These are phyloP conservation scores for Magallana ariakensis DNA, from an alignment of 1,140 invertebrate species.

Conservation along the genomic window DNA sequence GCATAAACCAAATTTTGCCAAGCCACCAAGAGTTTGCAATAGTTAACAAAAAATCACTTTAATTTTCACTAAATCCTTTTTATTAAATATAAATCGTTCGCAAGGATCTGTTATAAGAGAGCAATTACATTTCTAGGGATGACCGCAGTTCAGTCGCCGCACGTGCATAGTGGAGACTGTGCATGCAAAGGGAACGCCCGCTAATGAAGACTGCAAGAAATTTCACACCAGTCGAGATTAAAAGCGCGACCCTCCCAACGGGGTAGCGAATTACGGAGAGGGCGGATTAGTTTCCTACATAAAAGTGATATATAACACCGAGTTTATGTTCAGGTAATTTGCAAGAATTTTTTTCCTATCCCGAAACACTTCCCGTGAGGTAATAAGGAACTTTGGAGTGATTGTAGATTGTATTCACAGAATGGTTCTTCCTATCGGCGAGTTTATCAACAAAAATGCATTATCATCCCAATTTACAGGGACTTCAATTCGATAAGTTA, in stretches of 20 bases:
- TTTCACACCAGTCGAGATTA: conserved; percentile 31
- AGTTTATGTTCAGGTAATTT: conserved; percentile 37
- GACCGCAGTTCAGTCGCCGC: neutral
- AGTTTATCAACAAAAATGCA: conserved; percentile 34
- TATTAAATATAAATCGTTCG: no score
- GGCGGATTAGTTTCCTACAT: neutral
- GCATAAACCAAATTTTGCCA: no score
- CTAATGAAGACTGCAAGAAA: conserved; percentile 36
- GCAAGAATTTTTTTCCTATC: conserved; percentile 24
- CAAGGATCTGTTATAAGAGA: no score
- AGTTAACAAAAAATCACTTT: no score
- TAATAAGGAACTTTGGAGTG: conserved; percentile 21
- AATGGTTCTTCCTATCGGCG: neutral
- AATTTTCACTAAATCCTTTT: no score
- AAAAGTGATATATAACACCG: conserved; percentile 33
- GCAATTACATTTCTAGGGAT: neutral
- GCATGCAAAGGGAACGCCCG: neutral
- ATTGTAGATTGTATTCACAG: conserved; percentile 38
- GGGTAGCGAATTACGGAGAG: conserved; percentile 28
- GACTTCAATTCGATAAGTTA: conserved; percentile 1
- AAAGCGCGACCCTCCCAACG: conserved; percentile 23
- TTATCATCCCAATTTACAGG: conserved; percentile 23
- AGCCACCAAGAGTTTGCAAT: no score
- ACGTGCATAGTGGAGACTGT: neutral
- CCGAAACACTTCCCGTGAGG: conserved; percentile 20